These are phyloP conservation scores for Merodon equestris DNA, from an alignment of 2,888 invertebrate species.

Conservation along the genomic window DNA sequence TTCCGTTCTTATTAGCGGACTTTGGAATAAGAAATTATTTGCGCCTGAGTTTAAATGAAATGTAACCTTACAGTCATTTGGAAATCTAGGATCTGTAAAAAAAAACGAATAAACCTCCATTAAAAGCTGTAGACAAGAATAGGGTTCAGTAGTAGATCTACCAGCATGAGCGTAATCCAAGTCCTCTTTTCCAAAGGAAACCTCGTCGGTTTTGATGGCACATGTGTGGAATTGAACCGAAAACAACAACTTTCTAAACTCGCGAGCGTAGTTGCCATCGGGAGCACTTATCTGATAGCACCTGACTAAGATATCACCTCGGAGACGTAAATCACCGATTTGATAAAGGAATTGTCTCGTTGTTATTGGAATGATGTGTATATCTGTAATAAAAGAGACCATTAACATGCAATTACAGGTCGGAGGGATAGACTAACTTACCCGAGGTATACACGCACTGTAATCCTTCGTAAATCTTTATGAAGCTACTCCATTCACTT, in stretches of 20 bases:
- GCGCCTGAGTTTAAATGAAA: constrained; percentile 69
- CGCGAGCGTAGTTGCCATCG: constrained; percentile 67
- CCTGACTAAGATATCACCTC: constrained; percentile 94
- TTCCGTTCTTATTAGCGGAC: constrained; percentile 72
- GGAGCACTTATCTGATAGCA: constrained; percentile 86
- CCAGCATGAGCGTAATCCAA: constrained; percentile 91
- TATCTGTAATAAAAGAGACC: constrained; percentile 60
- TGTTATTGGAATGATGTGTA: constrained; percentile 73
- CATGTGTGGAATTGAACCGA: constrained; percentile 97
- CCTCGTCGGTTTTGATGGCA: constrained; percentile 90
- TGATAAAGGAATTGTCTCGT: constrained; percentile 84
- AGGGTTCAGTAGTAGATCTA: constrained; percentile 76
- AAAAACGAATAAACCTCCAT: background rate
- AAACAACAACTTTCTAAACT: constrained; percentile 85
- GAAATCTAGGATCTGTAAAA: constrained; percentile 71
- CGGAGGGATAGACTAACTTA: constrained; percentile 72
- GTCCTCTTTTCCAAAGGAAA: constrained; percentile 91
- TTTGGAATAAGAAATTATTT: constrained; percentile 70
- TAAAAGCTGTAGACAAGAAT: background rate
- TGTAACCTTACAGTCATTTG: constrained; percentile 71
- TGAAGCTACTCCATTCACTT: constrained; percentile 86
- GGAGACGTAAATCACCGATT: constrained; percentile 81
- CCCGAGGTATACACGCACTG: constrained; percentile 93
- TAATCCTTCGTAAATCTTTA: constrained; percentile 94
- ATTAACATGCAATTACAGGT: background rate